These are phyloP conservation scores for Ptychoptera albimana DNA, from an alignment of 2,888 invertebrate genomes.

Conservation along the genomic window DNA sequence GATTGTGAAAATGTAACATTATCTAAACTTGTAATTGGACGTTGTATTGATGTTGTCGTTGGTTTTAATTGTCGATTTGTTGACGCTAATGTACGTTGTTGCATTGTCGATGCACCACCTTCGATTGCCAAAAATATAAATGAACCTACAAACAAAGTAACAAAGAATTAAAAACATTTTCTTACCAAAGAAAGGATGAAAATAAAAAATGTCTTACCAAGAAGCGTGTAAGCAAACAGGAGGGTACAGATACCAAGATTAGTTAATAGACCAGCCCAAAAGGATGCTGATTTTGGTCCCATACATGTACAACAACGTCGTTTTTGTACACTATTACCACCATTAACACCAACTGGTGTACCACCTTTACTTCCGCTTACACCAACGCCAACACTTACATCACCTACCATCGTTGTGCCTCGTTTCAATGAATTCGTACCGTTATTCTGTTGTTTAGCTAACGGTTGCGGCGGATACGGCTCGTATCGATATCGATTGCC, in stretches of 20 bases:
- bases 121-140: conserved; percentile 77
- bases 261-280: conserved; percentile 53
- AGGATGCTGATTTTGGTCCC: conserved; percentile 20
- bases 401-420: conserved; percentile 9
- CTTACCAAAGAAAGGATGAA: neutral
- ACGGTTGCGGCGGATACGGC: conserved; percentile 24
- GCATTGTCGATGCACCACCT: conserved; percentile 35
- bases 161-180: neutral
- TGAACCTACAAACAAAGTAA: conserved; percentile 51
- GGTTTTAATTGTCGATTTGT: conserved; percentile 23
- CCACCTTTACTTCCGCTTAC: neutral
- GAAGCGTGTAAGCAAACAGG: conserved; percentile 61
- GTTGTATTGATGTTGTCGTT: conserved; percentile 17
- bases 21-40: conserved; percentile 24
- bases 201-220: conserved; percentile 32
- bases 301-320: conserved; percentile 15
- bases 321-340: conserved; percentile 1
- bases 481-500: conserved; percentile 28
- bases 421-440: conserved; percentile 20
- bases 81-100: conserved; percentile 41
- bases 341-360: neutral
- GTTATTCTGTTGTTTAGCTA: conserved; percentile 13
- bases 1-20: conserved; percentile 23
- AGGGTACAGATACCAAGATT: conserved; percentile 71
- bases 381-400: conserved; percentile 5